phyloP scores from a whole-genome alignment of 2,888 invertebrate genomes.

The Gymnoscelis rufifasciata region DNA sequence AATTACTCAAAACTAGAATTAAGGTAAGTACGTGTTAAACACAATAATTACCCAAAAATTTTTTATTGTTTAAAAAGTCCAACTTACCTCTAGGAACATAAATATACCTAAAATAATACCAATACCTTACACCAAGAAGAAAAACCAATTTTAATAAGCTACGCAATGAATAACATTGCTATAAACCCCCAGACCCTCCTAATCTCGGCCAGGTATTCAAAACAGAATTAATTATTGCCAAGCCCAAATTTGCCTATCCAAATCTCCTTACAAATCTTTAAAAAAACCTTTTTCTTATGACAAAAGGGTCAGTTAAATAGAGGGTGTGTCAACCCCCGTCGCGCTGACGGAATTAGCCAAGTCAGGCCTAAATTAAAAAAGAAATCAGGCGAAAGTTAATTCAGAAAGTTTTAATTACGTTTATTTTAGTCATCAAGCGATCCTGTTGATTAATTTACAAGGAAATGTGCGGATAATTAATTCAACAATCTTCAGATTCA shows the following conservation, averaged over 20 bases:
- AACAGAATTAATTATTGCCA: constrained; percentile 31
- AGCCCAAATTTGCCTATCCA: constrained; percentile 25
- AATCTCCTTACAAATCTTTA: constrained; percentile 33
- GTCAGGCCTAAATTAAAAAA: constrained; percentile 74
- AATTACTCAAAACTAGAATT: too few relatives aligned
- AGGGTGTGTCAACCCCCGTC: constrained; percentile 73
- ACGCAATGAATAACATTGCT: neutral
- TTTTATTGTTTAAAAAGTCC: too few relatives aligned
- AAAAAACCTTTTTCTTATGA: constrained; percentile 47
- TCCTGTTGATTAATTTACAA: constrained; percentile 63
- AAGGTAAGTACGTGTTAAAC: too few relatives aligned
- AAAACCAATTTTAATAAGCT: neutral
- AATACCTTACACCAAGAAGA: neutral
- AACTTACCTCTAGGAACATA: too few relatives aligned
- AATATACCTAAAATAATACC: neutral
- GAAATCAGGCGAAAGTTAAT: constrained; percentile 73
- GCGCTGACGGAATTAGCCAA: constrained; percentile 67
- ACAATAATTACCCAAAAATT: too few relatives aligned
- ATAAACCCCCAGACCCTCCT: constrained; percentile 2
- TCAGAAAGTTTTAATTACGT: constrained; percentile 76
- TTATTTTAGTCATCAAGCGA: constrained; percentile 71
- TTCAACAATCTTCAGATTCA: constrained; percentile 1
- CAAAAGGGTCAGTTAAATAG: constrained; percentile 57
- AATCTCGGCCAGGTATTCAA: constrained; percentile 22
- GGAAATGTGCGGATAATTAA: constrained; percentile 37